Evolutionary conservation across 2,888 invertebrate species (phyloP).

Genomic region (Fragum sueziense): DNA sequence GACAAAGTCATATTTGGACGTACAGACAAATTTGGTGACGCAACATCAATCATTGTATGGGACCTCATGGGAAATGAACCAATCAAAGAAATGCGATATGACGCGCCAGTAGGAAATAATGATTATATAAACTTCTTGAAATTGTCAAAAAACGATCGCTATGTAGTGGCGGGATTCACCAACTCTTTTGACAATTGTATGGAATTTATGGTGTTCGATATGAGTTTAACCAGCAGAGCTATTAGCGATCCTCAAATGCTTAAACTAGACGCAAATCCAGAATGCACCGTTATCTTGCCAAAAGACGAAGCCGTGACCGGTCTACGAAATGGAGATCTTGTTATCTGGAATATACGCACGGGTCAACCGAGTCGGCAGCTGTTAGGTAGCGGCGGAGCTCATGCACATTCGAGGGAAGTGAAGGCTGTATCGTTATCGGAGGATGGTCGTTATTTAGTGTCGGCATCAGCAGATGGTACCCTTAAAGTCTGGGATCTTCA

Average conservation of each 20-base stretch:
- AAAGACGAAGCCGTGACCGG: conserved; percentile 82
- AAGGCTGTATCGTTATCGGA: conserved; percentile 79
- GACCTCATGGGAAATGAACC: conserved; percentile 81
- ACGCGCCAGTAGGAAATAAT: conserved; percentile 80
- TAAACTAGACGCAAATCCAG: conserved; percentile 79
- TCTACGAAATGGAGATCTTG: conserved; percentile 81
- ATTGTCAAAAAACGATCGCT: conserved; percentile 79
- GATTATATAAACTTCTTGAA: conserved; percentile 79
- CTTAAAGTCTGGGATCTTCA: conserved; percentile 81
- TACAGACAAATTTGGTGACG: conserved; percentile 80
- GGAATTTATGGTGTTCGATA: conserved; percentile 81
- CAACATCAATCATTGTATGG: conserved; percentile 81
- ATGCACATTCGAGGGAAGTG: conserved; percentile 80
- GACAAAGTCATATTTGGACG: conserved; percentile 80
- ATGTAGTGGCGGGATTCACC: conserved; percentile 81
- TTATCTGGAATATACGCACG: conserved; percentile 81
- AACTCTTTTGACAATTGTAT: conserved; percentile 81
- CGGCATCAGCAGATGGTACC: conserved; percentile 80
- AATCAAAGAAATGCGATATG: conserved; percentile 78
- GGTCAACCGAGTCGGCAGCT: conserved; percentile 79
- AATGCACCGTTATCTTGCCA: conserved; percentile 80
- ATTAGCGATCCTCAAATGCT: conserved; percentile 79
- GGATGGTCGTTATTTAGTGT: conserved; percentile 80
- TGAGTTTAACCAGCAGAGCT: conserved; percentile 76
- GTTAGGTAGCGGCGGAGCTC: conserved; percentile 70